Conservation (phyloP, 1,140 invertebrate species). For the Leptonema lineaticorne region DNA sequence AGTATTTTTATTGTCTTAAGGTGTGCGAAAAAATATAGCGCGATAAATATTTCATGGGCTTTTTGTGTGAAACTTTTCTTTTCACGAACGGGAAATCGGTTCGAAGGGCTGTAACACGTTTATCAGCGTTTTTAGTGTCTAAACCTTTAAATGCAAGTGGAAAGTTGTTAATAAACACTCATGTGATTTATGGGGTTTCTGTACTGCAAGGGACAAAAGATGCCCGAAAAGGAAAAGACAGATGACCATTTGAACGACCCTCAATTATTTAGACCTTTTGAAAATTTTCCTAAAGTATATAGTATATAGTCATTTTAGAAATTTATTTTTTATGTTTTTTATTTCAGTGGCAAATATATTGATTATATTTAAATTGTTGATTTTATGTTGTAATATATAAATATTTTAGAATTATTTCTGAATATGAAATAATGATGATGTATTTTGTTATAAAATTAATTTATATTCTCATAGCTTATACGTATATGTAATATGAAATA, state of each 20-base stretch:
- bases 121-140: conserved; percentile 16
- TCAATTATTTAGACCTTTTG: conserved; percentile 2
- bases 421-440: too few species aligned
- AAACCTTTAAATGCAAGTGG: conserved; percentile 4
- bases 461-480: too few species aligned
- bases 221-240: not conserved
- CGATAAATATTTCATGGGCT: conserved; percentile 16
- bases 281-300: too few species aligned
- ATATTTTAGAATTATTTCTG: too few species aligned
- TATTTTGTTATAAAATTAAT: too few species aligned
- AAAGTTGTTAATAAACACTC: conserved; percentile 18
- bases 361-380: too few species aligned
- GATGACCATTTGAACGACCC: too few species aligned
- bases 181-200: conserved; percentile 1
- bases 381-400: too few species aligned
- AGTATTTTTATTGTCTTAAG: conserved; percentile 18
- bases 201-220: not conserved
- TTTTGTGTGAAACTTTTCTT: conserved; percentile 3
- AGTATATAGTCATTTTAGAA: not conserved
- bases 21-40: conserved; percentile 12
- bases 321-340: not conserved
- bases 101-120: conserved; percentile 2
- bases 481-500: too few species aligned
- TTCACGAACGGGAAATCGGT: conserved; percentile 4
- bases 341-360: too few species aligned